These are phyloP conservation scores for Drosophila athabasca DNA, from an alignment of 1,140 invertebrate genomes.

Conservation along the genomic window DNA sequence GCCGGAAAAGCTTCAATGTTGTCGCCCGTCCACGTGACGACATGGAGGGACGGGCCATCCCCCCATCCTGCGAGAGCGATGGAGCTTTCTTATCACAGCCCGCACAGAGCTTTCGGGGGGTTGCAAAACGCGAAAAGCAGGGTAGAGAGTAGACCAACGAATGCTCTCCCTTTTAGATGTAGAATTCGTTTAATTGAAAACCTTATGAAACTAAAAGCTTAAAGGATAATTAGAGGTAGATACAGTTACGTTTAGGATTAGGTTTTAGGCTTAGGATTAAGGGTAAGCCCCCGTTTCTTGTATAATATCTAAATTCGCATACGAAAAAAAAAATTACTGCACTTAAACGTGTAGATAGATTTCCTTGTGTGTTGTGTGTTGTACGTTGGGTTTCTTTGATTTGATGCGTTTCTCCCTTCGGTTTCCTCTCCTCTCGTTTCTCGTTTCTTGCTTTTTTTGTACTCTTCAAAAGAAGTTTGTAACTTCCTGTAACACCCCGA, in stretches of 20 bases:
- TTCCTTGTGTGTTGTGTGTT: constrained; percentile 15
- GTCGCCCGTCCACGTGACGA: constrained; percentile 64
- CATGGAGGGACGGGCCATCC: too few species aligned
- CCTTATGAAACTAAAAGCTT: too few species aligned
- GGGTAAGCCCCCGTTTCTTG: neutral
- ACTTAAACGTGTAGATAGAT: constrained; percentile 45
- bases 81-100: constrained; percentile 70
- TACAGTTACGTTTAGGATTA: too few species aligned
- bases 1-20: constrained; percentile 53
- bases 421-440: constrained; percentile 29
- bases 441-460: constrained; percentile 34
- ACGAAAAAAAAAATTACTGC: constrained; percentile 39
- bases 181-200: too few species aligned
- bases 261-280: too few species aligned
- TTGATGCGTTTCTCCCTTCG: constrained; percentile 54
- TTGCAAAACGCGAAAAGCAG: neutral
- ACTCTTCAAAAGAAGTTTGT: constrained; percentile 65
- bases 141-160: neutral
- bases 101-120: constrained; percentile 10
- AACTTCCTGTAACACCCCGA: constrained; percentile 49
- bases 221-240: too few species aligned
- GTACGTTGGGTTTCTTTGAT: constrained; percentile 70
- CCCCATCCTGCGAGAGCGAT: neutral
- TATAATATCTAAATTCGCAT: constrained; percentile 61
- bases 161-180: too few species aligned